These are phyloP conservation scores for Brachycybe producta DNA, from an alignment of 2,888 invertebrate genomes.

Conservation along the genomic window DNA sequence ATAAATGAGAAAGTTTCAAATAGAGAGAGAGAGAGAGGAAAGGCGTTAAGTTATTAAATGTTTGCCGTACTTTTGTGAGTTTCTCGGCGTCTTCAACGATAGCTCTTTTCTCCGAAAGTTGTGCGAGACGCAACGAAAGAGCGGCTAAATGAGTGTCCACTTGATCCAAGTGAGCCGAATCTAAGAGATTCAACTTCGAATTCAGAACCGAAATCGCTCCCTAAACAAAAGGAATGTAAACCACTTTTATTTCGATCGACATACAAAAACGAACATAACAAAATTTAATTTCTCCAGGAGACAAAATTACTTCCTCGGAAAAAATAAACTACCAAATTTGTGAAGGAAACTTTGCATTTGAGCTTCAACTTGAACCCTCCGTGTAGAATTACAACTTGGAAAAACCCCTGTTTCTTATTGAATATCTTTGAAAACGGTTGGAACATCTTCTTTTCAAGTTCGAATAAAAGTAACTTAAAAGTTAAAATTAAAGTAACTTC, in stretches of 20 bases:
- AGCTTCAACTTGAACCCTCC: too few relatives aligned
- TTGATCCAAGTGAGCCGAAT: constrained; percentile 65
- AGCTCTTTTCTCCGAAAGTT: constrained; percentile 48
- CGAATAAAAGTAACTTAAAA: too few relatives aligned
- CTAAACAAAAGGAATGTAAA: constrained; percentile 18
- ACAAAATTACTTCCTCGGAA: background rate
- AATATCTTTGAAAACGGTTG: too few relatives aligned
- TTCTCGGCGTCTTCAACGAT: constrained; percentile 39
- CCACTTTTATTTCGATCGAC: too few relatives aligned
- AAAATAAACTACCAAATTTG: too few relatives aligned
- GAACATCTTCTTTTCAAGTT: too few relatives aligned
- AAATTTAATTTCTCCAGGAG: background rate
- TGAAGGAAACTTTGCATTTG: too few relatives aligned
- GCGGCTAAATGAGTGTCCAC: constrained; percentile 67
- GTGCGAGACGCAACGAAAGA: constrained; percentile 62
- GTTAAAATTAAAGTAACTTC: too few relatives aligned
- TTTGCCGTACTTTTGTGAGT: constrained; percentile 35
- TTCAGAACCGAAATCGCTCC: constrained; percentile 65
- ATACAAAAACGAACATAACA: background rate
- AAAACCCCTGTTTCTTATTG: too few relatives aligned
- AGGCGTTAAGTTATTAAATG: background rate
- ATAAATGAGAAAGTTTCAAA: constrained; percentile 28
- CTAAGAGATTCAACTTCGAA: constrained; percentile 63
- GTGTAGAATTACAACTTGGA: too few relatives aligned
- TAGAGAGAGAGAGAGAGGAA: constrained; percentile 26